A percentile compares a stretch with the other conserved stretches of the same genome.
Conservation (phyloP, 2,888 invertebrate species). For the Trachelus troglodyta region DNA sequence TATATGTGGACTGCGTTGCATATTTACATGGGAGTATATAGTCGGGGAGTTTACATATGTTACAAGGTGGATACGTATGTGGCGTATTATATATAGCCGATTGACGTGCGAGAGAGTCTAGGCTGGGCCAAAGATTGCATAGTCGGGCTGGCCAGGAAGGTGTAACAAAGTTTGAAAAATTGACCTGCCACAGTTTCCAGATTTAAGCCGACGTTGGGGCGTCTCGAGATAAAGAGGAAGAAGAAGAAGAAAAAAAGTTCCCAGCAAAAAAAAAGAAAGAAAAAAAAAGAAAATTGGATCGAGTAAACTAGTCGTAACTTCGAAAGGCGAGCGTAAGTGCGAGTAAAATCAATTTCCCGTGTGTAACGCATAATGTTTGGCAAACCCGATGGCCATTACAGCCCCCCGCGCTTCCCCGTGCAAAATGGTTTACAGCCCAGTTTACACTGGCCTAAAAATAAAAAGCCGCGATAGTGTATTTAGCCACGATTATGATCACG, state of each 20-base stretch:
- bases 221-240: too few relatives aligned
- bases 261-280: too few relatives aligned
- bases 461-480: constrained; percentile 4
- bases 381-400: constrained; percentile 1
- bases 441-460: constrained; percentile 17
- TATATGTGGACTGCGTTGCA: background rate
- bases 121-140: constrained; percentile 24
- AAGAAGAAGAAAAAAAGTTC: too few relatives aligned
- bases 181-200: background rate
- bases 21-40: background rate
- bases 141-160: constrained; percentile 16
- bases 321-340: background rate
- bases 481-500: background rate
- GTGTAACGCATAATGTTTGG: background rate
- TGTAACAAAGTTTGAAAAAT: constrained; percentile 4
- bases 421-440: constrained; percentile 10
- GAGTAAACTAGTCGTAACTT: background rate
- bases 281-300: background rate
- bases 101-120: constrained; percentile 20
- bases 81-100: constrained; percentile 21
- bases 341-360: background rate
- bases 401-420: background rate
- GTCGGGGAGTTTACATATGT: background rate
- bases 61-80: background rate
- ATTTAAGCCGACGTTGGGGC: background rate